A percentile compares a stretch with the other conserved stretches of the same genome.
These are phyloP conservation scores for Campaea margaritaria DNA, from an alignment of 2,888 invertebrate species.

Conservation along the genomic window DNA sequence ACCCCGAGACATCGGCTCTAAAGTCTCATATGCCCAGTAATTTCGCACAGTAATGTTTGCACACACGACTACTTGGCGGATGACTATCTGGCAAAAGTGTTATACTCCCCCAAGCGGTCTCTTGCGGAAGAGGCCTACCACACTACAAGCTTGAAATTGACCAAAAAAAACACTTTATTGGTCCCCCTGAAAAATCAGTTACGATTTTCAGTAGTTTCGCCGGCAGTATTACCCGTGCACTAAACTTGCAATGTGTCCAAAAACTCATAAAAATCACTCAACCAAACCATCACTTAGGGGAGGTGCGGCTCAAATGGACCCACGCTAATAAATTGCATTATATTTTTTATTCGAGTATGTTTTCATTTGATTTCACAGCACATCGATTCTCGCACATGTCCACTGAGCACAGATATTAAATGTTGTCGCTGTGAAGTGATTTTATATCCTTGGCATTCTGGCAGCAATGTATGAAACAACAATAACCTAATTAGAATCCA, in stretches of 20 bases:
- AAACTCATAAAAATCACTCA: conserved; percentile 39
- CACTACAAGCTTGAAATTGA: too few species aligned
- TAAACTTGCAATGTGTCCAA: conserved; percentile 23
- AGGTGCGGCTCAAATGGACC: conserved; percentile 48
- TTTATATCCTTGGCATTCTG: background rate
- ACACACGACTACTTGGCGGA: too few species aligned
- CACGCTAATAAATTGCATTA: conserved; percentile 45
- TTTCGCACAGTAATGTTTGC: too few species aligned
- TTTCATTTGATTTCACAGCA: conserved; percentile 49
- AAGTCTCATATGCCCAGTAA: too few species aligned
- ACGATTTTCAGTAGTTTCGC: background rate
- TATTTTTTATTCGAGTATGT: conserved; percentile 48
- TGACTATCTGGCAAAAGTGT: too few species aligned
- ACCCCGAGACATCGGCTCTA: too few species aligned
- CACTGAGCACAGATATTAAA: conserved; percentile 33
- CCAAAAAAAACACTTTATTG: too few species aligned
- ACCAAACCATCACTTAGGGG: conserved; percentile 40
- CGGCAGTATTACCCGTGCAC: conserved; percentile 5
- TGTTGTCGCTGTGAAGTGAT: conserved; percentile 40
- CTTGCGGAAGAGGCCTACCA: too few species aligned
- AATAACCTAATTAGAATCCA: conserved; percentile 8
- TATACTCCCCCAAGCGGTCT: too few species aligned
- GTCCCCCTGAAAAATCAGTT: background rate
- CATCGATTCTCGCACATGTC: conserved; percentile 43
- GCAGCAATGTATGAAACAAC: background rate